phyloP scores from a whole-genome alignment of 2,888 invertebrate species.

The Drosophila sordidula region DNA sequence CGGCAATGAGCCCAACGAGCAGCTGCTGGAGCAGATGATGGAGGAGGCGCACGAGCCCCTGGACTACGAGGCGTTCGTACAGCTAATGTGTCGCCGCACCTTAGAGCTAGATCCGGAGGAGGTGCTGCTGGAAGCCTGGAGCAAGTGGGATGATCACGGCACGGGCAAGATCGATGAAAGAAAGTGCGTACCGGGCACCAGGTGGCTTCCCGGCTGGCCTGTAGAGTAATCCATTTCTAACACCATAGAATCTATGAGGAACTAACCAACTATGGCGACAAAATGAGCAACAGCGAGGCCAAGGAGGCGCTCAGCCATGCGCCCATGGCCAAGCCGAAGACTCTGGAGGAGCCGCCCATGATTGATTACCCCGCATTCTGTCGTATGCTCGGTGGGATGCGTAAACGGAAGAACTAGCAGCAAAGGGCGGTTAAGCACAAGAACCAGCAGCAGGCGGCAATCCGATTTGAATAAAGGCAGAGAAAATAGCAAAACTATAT shows the following conservation, averaged over 20 bases:
- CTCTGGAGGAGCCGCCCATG: slow-evolving; percentile 86
- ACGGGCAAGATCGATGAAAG: slow-evolving; percentile 88
- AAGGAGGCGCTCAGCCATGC: slow-evolving; percentile 88
- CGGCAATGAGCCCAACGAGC: slow-evolving; percentile 87
- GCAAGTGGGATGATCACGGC: slow-evolving; percentile 88
- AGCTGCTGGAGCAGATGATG: slow-evolving; percentile 87
- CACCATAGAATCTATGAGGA: slow-evolving; percentile 87
- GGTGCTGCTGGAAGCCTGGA: slow-evolving; percentile 87
- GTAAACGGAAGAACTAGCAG: slow-evolving; percentile 84
- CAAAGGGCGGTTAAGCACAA: neutral
- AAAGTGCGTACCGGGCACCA: slow-evolving; percentile 84
- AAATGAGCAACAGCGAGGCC: slow-evolving; percentile 88
- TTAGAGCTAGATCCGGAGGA: slow-evolving; percentile 88
- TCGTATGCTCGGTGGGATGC: slow-evolving; percentile 87
- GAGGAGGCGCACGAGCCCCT: slow-evolving; percentile 87
- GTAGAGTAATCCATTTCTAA: neutral
- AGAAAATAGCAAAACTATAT: neutral
- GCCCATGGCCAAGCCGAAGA: slow-evolving; percentile 86
- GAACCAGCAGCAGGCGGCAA: neutral
- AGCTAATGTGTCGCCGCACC: slow-evolving; percentile 87
- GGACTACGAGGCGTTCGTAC: slow-evolving; percentile 88
- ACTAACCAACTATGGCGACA: slow-evolving; percentile 88
- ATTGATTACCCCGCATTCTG: slow-evolving; percentile 89
- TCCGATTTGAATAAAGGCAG: neutral
- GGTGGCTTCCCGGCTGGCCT: neutral